These are phyloP conservation scores for Junco hyemalis DNA, from an alignment of 2,113 vertebrate genomes.

Conservation along the genomic window DNA sequence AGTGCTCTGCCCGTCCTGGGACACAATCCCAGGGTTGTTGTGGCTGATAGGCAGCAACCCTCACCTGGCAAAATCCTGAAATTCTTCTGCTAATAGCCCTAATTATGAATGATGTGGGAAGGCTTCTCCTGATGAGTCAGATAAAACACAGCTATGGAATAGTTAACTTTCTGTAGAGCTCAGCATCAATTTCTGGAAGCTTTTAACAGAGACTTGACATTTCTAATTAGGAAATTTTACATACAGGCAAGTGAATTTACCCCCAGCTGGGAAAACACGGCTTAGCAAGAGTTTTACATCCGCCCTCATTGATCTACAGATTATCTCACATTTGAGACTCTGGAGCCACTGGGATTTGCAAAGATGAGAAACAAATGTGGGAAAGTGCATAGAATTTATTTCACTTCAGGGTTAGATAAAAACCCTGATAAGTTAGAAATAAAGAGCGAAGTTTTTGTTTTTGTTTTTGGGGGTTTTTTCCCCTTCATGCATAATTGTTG, in stretches of 20 bases:
- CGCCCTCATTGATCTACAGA: conserved; percentile 90
- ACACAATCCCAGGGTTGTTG: background rate
- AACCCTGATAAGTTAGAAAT: conserved; percentile 60
- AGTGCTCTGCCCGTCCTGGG: background rate
- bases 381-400: conserved; percentile 79
- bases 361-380: conserved; percentile 81
- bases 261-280: conserved; percentile 89
- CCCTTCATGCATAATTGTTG: background rate
- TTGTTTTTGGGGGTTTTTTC: background rate
- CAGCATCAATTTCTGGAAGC: conserved; percentile 65
- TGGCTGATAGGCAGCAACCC: background rate
- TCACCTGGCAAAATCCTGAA: background rate
- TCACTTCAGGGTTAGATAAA: conserved; percentile 71
- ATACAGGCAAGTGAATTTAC: conserved; percentile 87
- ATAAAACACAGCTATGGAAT: conserved; percentile 9
- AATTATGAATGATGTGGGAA: background rate
- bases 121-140: background rate
- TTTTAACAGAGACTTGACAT: conserved; percentile 78
- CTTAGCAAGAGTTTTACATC: conserved; percentile 92
- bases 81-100: background rate
- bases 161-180: conserved; percentile 63
- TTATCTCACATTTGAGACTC: conserved; percentile 87
- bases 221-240: conserved; percentile 84
- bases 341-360: conserved; percentile 76
- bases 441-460: conserved; percentile 47